Conservation (phyloP, 92 coral and sea anemone species). For the Zoanthus sansibaricus region DNA sequence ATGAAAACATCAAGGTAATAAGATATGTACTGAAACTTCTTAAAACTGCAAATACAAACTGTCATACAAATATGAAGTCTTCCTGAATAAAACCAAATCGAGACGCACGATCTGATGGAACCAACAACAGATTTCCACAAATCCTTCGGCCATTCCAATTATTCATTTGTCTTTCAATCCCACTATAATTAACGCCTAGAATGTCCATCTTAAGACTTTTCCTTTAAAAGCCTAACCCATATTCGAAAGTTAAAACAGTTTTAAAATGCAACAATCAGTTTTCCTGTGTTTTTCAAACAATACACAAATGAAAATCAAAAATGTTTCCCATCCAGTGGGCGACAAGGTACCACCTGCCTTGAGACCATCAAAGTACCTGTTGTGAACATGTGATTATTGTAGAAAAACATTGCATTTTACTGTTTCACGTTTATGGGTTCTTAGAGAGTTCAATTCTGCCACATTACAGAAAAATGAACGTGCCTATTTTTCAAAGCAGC, state of each 20-base stretch:
- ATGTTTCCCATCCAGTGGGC: background rate
- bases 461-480: too few species aligned
- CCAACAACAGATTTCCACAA: conserved; percentile 74
- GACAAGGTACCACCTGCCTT: conserved; percentile 40
- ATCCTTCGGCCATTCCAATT: conserved; percentile 49
- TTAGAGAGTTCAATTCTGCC: background rate
- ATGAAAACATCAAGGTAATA: background rate
- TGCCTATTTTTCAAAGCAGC: too few species aligned
- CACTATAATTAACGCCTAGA: background rate
- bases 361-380: conserved; percentile 14
- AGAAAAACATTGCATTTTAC: background rate
- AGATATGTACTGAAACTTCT: background rate
- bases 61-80: conserved; percentile 82
- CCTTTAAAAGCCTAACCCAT: conserved; percentile 29
- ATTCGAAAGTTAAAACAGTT: background rate
- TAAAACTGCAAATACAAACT: background rate
- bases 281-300: conserved; percentile 26
- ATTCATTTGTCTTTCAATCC: background rate
- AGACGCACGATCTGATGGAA: conserved; percentile 62
- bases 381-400: conserved; percentile 25
- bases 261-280: background rate
- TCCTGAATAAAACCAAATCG: conserved; percentile 69
- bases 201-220: conserved; percentile 11
- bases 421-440: background rate
- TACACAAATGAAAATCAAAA: conserved; percentile 13